A percentile compares a stretch with the other conserved stretches of the same genome.
phyloP scores from a whole-genome alignment of 2,888 invertebrate species.

The Eupithecia insigniata region DNA sequence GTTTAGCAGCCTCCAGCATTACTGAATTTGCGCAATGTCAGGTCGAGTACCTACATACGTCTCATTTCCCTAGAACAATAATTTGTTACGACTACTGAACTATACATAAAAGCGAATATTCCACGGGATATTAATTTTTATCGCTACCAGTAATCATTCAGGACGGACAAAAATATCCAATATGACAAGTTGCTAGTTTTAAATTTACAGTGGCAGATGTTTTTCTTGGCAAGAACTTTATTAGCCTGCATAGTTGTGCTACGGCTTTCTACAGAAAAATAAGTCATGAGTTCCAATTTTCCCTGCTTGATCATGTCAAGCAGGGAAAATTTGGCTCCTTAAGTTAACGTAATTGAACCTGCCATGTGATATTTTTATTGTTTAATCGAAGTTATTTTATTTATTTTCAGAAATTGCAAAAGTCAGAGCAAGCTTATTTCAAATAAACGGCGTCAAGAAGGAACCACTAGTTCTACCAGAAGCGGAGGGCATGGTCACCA shows the following conservation, averaged over 20 bases:
- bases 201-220: constrained; percentile 64
- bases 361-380: not conserved
- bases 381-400: constrained; percentile 48
- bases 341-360: not conserved
- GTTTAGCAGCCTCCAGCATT: not conserved
- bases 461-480: constrained; percentile 96
- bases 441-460: constrained; percentile 98
- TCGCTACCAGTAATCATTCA: constrained; percentile 62
- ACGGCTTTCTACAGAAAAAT: constrained; percentile 3
- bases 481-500: constrained; percentile 94
- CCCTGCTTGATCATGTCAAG: not conserved
- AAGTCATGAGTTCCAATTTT: not conserved
- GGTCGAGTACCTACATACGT: not conserved
- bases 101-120: constrained; percentile 54
- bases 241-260: constrained; percentile 16
- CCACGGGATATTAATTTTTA: constrained; percentile 65
- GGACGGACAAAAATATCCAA: constrained; percentile 63
- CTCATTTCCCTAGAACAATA: constrained; percentile 20
- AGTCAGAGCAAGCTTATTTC: constrained; percentile 98
- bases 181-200: constrained; percentile 63
- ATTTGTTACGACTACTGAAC: constrained; percentile 36
- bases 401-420: constrained; percentile 97
- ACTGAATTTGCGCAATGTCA: not conserved
- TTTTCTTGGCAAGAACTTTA: constrained; percentile 31
- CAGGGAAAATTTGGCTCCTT: not conserved